These are phyloP conservation scores for Zootermopsis nevadensis DNA, from an alignment of 2,888 invertebrate genomes.

Conservation along the genomic window DNA sequence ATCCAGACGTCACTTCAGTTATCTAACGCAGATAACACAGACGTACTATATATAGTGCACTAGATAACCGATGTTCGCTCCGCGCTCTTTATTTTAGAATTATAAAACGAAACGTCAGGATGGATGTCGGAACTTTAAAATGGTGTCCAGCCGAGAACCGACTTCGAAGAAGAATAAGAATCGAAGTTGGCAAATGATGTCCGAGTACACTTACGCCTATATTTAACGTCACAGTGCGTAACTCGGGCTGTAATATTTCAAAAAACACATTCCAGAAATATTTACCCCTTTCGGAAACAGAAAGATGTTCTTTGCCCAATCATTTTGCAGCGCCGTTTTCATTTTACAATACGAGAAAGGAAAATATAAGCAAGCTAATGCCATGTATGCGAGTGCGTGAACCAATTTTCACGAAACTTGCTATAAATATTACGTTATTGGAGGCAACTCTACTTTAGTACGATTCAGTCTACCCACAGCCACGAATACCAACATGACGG, in stretches of 20 bases:
- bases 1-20: not conserved
- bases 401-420: no score
- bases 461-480: no score
- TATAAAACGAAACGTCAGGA: not conserved
- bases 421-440: no score
- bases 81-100: not conserved
- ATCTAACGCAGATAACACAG: not conserved
- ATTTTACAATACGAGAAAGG: no score
- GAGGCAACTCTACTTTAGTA: no score
- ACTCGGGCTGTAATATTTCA: no score
- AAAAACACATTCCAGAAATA: not conserved
- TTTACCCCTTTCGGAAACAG: no score
- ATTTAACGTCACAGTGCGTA: not conserved
- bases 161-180: not conserved
- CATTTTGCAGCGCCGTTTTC: not conserved
- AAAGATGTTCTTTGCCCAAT: not conserved
- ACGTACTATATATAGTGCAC: not conserved
- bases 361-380: no score
- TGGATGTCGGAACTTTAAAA: not conserved
- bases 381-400: no score
- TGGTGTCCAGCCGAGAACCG: no score
- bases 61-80: no score
- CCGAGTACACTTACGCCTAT: not conserved
- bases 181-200: not conserved
- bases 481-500: no score